phyloP scores from a whole-genome alignment of 2,113 vertebrate genomes.

The Tauraco erythrolophus region DNA sequence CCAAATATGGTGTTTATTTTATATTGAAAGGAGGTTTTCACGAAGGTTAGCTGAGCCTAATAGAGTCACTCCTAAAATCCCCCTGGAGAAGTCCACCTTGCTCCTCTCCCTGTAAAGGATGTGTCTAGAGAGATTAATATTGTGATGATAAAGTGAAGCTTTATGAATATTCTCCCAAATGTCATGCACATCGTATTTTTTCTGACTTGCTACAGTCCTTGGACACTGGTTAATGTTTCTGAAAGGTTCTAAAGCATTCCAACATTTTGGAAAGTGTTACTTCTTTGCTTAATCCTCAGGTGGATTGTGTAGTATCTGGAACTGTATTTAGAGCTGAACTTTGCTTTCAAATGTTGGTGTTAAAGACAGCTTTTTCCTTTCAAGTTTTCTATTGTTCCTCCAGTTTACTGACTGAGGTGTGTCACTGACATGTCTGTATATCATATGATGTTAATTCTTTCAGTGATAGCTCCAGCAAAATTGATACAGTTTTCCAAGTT shows the following conservation, averaged over 20 bases:
- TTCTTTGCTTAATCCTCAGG: neutral
- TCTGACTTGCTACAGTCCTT: neutral
- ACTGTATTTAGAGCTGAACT: neutral
- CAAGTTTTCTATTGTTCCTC: neutral
- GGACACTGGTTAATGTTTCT: neutral
- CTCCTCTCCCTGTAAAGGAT: neutral
- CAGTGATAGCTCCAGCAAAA: neutral
- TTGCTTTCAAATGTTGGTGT: neutral
- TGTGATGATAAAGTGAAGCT: neutral
- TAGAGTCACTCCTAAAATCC: neutral
- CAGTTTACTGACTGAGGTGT: neutral
- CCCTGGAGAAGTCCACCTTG: neutral
- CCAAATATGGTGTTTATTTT: neutral
- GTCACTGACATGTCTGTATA: neutral
- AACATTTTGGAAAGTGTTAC: neutral
- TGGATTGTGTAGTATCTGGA: neutral
- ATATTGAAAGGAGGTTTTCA: neutral
- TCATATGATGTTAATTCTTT: neutral
- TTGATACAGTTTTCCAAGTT: neutral
- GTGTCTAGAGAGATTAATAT: neutral
- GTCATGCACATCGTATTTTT: neutral
- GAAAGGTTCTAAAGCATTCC: neutral
- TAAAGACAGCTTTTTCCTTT: neutral
- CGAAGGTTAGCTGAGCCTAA: neutral
- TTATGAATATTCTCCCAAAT: neutral